Percentiles rank a stretch among this genome's conserved stretches.
phyloP scores from a whole-genome alignment of 1,140 invertebrate genomes.

The Sitobion miscanthi region DNA sequence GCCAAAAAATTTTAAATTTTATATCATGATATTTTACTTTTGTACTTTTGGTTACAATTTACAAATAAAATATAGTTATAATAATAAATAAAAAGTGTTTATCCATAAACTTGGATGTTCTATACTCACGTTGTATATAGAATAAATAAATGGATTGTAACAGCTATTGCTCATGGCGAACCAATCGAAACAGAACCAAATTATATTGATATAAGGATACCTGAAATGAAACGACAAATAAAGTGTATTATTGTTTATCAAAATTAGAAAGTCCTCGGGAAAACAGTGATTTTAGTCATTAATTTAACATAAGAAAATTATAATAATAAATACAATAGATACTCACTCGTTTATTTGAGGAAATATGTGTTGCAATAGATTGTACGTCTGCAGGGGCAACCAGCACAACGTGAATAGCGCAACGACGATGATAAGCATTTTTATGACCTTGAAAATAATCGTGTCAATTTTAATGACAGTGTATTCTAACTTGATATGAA shows the following conservation, averaged over 20 bases:
- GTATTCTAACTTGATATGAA: neutral
- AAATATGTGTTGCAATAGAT: conserved; percentile 73
- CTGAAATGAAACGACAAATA: conserved; percentile 62
- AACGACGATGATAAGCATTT: conserved; percentile 83
- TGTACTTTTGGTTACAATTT: neutral
- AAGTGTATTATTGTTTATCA: neutral
- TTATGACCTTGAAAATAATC: conserved; percentile 73
- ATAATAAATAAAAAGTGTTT: neutral
- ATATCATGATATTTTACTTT: neutral
- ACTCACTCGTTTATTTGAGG: conserved; percentile 75
- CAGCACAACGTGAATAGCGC: conserved; percentile 79
- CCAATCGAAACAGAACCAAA: conserved; percentile 84
- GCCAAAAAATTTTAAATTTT: neutral
- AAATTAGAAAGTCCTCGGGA: neutral
- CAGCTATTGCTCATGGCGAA: conserved; percentile 87
- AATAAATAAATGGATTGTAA: conserved; percentile 86
- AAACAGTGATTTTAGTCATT: neutral
- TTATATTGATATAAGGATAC: conserved; percentile 77
- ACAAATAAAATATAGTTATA: neutral
- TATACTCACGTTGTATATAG: conserved; percentile 81
- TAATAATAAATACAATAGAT: conserved; percentile 29
- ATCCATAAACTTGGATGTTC: neutral
- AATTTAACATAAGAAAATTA: neutral
- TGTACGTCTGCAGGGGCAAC: conserved; percentile 80
- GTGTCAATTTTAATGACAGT: neutral